Conservation (phyloP, 1,140 invertebrate species). For the Teleopsis dalmanni region DNA sequence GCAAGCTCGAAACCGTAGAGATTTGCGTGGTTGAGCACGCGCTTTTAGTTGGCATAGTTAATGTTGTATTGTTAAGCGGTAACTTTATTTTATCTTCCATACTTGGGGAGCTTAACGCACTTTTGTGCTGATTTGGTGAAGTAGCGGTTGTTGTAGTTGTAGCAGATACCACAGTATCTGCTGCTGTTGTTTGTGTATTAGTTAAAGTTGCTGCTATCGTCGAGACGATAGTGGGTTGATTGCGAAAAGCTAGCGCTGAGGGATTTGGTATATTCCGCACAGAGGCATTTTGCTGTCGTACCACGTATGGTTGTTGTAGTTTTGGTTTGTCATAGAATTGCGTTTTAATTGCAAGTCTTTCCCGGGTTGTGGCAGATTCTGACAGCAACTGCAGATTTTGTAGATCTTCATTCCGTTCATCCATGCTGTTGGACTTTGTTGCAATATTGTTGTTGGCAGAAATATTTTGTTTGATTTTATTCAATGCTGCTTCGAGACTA, state of each 20-base stretch:
- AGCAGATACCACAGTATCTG: background rate
- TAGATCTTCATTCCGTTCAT: slow-evolving; percentile 24
- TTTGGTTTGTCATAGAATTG: slow-evolving; percentile 17
- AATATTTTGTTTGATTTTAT: slow-evolving; percentile 41
- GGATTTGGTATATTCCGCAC: slow-evolving; percentile 43
- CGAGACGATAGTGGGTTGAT: slow-evolving; percentile 18
- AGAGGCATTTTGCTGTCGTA: slow-evolving; percentile 39
- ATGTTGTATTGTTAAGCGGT: slow-evolving; percentile 9
- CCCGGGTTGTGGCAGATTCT: slow-evolving; percentile 36
- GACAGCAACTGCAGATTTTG: slow-evolving; percentile 41
- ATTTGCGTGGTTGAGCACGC: slow-evolving; percentile 11
- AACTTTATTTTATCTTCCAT: slow-evolving; percentile 12
- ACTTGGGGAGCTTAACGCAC: slow-evolving; percentile 18
- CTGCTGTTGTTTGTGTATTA: background rate
- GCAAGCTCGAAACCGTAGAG: slow-evolving; percentile 21
- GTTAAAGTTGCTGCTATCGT: background rate
- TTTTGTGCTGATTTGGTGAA: slow-evolving; percentile 7
- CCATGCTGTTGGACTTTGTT: background rate
- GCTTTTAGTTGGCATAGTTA: background rate
- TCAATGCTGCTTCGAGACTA: slow-evolving; percentile 34
- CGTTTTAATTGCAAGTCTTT: slow-evolving; percentile 33
- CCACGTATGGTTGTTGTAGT: slow-evolving; percentile 26
- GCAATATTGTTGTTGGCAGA: background rate
- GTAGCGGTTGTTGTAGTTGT: background rate
- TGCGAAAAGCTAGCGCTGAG: slow-evolving; percentile 40